These are phyloP conservation scores for Drosophila sp. DNA, from an alignment of 1,140 invertebrate genomes.

Conservation along the genomic window DNA sequence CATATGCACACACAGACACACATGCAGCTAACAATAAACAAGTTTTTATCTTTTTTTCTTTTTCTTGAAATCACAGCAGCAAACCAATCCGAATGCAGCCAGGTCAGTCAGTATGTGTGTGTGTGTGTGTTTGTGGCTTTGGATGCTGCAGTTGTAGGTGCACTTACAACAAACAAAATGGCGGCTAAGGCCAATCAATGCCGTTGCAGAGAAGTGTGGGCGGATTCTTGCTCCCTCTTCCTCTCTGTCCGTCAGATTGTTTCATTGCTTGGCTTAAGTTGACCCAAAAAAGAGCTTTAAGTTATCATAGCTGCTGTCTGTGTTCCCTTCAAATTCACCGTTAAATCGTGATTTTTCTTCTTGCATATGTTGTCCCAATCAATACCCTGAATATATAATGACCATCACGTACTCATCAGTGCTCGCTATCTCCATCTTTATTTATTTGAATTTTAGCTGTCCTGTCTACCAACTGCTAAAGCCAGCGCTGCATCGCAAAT, in stretches of 20 bases:
- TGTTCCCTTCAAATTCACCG: too few relatives aligned
- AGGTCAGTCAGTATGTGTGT: not conserved
- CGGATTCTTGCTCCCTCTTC: not conserved
- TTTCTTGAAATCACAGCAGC: slow-evolving; percentile 36
- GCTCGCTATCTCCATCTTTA: not conserved
- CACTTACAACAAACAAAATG: slow-evolving; percentile 25
- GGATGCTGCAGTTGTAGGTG: slow-evolving; percentile 35
- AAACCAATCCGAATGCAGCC: slow-evolving; percentile 40
- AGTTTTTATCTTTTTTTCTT: slow-evolving; percentile 14
- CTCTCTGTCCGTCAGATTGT: too few relatives aligned
- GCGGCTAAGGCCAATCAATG: slow-evolving; percentile 1
- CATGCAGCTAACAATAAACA: slow-evolving; percentile 11
- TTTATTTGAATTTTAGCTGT: slow-evolving; percentile 18
- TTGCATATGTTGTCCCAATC: not conserved
- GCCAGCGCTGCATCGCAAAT: too few relatives aligned
- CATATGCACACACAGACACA: too few relatives aligned
- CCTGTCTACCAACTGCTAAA: not conserved
- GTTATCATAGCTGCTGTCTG: too few relatives aligned
- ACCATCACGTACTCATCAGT: not conserved
- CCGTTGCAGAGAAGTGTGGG: not conserved
- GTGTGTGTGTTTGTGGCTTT: not conserved
- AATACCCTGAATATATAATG: slow-evolving; percentile 6
- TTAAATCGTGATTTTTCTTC: too few relatives aligned
- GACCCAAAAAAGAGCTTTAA: too few relatives aligned
- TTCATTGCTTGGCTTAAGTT: too few relatives aligned